A percentile compares a stretch with the other conserved stretches of the same genome.
Conservation (phyloP, 2,113 vertebrate genomes). For the Heptranchias perlo region DNA sequence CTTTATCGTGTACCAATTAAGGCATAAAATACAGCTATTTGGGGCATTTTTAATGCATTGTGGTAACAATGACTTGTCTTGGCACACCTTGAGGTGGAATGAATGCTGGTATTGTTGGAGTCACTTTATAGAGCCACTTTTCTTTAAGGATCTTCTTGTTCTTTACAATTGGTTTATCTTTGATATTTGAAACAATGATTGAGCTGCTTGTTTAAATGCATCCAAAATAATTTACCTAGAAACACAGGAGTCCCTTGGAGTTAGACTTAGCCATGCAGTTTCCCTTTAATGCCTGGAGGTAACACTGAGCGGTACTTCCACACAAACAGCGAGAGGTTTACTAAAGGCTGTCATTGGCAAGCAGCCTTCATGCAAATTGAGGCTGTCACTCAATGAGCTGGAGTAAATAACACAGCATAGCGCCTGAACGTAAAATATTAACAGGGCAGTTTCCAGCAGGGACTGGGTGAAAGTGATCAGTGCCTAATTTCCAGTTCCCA, state of each 20-base stretch:
- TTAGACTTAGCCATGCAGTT: background rate
- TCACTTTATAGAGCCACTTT: background rate
- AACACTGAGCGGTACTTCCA: background rate
- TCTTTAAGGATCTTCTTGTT: background rate
- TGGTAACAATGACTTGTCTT: background rate
- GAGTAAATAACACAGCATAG: background rate
- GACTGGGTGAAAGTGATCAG: background rate
- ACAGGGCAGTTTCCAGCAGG: background rate
- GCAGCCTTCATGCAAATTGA: conserved; percentile 7
- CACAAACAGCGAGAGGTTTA: background rate
- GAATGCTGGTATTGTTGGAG: background rate
- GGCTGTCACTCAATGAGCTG: background rate
- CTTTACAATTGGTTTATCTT: background rate
- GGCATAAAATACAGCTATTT: background rate
- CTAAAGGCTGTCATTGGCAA: conserved; percentile 19
- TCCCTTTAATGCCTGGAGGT: background rate
- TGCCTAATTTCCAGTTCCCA: background rate
- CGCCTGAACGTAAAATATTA: background rate
- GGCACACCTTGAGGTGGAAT: background rate
- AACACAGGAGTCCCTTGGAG: background rate
- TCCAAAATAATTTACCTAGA: background rate
- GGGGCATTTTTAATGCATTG: background rate
- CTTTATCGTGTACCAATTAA: background rate
- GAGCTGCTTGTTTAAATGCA: background rate
- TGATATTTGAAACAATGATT: background rate